A percentile compares a stretch with the other conserved stretches of the same genome.
These are phyloP conservation scores for Amia ocellicauda DNA, from an alignment of 2,113 vertebrate species.

Conservation along the genomic window DNA sequence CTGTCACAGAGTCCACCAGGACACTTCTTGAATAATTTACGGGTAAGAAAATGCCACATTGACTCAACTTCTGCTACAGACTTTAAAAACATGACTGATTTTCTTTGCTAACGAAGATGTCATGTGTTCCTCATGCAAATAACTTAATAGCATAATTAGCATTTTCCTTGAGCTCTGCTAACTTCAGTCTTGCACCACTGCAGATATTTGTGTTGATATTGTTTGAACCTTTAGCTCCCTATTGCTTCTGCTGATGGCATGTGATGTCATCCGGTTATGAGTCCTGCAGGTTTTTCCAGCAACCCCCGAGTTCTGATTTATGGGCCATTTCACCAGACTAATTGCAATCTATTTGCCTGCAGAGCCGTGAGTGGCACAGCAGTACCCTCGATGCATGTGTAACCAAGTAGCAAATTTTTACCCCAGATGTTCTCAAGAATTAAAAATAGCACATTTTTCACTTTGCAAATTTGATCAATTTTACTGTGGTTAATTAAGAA, in stretches of 20 bases:
- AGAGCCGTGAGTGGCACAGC: slow-evolving; percentile 34
- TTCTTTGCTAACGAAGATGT: no score
- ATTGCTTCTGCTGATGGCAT: slow-evolving; percentile 1
- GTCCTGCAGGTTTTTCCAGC: slow-evolving; percentile 33
- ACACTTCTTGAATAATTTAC: no score
- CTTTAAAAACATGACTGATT: no score
- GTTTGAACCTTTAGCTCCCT: neutral
- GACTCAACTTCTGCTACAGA: no score
- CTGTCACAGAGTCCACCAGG: no score
- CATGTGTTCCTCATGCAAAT: no score
- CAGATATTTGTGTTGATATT: neutral
- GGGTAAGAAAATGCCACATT: no score
- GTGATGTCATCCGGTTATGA: slow-evolving; percentile 5
- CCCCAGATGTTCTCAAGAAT: slow-evolving; percentile 35
- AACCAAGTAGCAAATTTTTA: slow-evolving; percentile 38
- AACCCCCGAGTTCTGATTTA: slow-evolving; percentile 40
- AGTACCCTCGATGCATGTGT: slow-evolving; percentile 24
- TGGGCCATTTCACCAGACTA: slow-evolving; percentile 42
- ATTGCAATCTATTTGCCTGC: slow-evolving; percentile 45
- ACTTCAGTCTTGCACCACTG: neutral
- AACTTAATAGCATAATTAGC: no score
- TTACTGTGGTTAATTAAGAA: neutral
- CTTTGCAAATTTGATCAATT: slow-evolving; percentile 31
- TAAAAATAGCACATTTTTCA: slow-evolving; percentile 34
- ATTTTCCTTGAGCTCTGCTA: no score